These are phyloP conservation scores for Atrina japonica DNA, from an alignment of 2,888 invertebrate species.

Conservation along the genomic window DNA sequence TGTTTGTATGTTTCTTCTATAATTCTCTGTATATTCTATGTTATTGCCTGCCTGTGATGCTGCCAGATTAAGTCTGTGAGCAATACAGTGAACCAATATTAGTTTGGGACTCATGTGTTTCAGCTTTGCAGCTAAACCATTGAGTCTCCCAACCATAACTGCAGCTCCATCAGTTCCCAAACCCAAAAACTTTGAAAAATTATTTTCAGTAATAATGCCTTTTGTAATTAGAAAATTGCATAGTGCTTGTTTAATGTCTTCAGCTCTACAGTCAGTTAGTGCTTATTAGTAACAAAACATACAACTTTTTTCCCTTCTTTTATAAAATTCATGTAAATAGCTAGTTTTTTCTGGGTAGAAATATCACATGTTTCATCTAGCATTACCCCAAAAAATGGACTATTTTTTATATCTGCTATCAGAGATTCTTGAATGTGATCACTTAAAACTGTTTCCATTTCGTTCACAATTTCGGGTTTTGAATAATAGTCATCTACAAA, in stretches of 20 bases:
- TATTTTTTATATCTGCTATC: constrained; percentile 5
- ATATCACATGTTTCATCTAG: constrained; percentile 38
- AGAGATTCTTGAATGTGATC: background rate
- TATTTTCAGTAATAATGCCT: constrained; percentile 19
- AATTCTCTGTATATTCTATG: constrained; percentile 33
- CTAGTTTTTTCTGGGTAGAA: constrained; percentile 18
- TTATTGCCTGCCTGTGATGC: constrained; percentile 43
- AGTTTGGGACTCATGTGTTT: constrained; percentile 8
- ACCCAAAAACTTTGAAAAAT: constrained; percentile 34
- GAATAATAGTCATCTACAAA: background rate
- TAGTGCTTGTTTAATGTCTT: constrained; percentile 24
- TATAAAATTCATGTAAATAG: constrained; percentile 36
- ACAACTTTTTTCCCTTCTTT: constrained; percentile 26
- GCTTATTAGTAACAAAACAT: constrained; percentile 33
- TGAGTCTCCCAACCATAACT: constrained; percentile 28
- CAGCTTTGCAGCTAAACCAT: background rate
- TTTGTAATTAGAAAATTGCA: background rate
- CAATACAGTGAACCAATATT: constrained; percentile 43
- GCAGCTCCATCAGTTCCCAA: constrained; percentile 35
- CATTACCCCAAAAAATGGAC: constrained; percentile 27
- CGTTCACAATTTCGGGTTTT: no score
- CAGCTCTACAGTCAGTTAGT: constrained; percentile 45
- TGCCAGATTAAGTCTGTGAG: constrained; percentile 45
- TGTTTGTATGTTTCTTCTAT: constrained; percentile 30
- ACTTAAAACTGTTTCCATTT: constrained; percentile 6